phyloP scores from a whole-genome alignment of 2,888 invertebrate genomes.

The Xanthorhoe spadicearia region DNA sequence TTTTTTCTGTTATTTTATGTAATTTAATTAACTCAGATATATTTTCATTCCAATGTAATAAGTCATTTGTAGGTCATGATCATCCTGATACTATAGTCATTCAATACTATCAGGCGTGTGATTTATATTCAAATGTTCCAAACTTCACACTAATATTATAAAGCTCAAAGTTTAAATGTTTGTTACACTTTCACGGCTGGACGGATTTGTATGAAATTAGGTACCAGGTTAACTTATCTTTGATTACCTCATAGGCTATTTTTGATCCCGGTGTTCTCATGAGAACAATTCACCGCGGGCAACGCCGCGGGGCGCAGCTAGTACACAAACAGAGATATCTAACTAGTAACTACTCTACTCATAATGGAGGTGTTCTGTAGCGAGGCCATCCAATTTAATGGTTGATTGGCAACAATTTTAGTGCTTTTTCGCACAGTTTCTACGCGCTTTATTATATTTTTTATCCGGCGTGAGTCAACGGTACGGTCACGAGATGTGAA shows the following conservation, averaged over 20 bases:
- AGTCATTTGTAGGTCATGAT: conserved; percentile 34
- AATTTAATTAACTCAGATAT: neutral
- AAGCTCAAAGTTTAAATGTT: too few relatives aligned
- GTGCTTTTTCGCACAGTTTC: conserved; percentile 29
- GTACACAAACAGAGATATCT: neutral
- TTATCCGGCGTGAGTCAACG: conserved; percentile 9
- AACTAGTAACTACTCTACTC: too few relatives aligned
- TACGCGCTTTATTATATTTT: conserved; percentile 17
- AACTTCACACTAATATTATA: too few relatives aligned
- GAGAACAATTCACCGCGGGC: too few relatives aligned
- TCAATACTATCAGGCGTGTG: conserved; percentile 4
- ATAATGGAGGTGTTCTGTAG: conserved; percentile 21
- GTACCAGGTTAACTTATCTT: too few relatives aligned
- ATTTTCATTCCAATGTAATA: conserved; percentile 2
- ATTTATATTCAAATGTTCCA: neutral
- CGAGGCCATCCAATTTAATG: conserved; percentile 39
- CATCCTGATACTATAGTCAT: conserved; percentile 11
- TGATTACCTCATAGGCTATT: too few relatives aligned
- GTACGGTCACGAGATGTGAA: conserved; percentile 7
- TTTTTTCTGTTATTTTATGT: neutral
- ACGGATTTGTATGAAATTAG: too few relatives aligned
- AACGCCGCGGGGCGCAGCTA: too few relatives aligned
- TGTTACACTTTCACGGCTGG: too few relatives aligned
- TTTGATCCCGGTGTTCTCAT: too few relatives aligned
- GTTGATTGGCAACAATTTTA: conserved; percentile 34